These are phyloP conservation scores for Dasyprocta punctata DNA, from an alignment of 2,113 vertebrate species.

Conservation along the genomic window DNA sequence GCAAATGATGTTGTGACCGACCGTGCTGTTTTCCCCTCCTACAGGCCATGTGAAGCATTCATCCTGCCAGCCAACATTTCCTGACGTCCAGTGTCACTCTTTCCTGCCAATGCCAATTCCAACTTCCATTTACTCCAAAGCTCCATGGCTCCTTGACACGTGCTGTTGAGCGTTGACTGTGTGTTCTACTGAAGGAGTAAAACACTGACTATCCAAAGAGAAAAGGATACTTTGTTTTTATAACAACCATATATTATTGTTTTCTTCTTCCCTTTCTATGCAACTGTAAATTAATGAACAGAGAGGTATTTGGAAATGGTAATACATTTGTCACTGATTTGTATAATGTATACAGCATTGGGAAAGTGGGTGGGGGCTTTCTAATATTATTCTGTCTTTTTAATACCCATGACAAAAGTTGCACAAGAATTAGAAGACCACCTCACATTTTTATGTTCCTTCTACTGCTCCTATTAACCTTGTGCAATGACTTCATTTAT, in stretches of 20 bases:
- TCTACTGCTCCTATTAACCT: conserved; percentile 84
- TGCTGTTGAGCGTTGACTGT: conserved; percentile 61
- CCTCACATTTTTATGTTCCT: conserved; percentile 89
- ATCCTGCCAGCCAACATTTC: conserved; percentile 64
- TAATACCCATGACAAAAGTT: conserved; percentile 85
- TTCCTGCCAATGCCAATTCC: conserved; percentile 65
- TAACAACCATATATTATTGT: conserved; percentile 85
- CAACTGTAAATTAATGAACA: conserved; percentile 96
- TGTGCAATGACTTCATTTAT: conserved; percentile 82
- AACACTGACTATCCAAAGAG: conserved; percentile 95
- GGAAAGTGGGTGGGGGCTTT: conserved; percentile 88
- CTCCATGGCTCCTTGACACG: conserved; percentile 78
- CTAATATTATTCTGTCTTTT: conserved; percentile 85
- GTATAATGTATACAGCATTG: conserved; percentile 89
- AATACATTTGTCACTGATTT: conserved; percentile 91
- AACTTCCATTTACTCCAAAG: conserved; percentile 77
- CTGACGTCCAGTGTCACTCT: conserved; percentile 76
- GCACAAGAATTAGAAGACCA: conserved; percentile 85
- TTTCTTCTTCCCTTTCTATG: conserved; percentile 95
- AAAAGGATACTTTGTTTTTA: conserved; percentile 90
- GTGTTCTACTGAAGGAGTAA: conserved; percentile 83
- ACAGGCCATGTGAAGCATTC: conserved; percentile 87
- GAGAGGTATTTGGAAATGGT: conserved; percentile 90
- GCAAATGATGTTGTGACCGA: not conserved
- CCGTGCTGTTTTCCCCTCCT: not conserved